A percentile compares a stretch with the other conserved stretches of the same genome.
These are phyloP conservation scores for Philhelius pedissequus DNA, from an alignment of 2,888 invertebrate genomes.

Conservation along the genomic window DNA sequence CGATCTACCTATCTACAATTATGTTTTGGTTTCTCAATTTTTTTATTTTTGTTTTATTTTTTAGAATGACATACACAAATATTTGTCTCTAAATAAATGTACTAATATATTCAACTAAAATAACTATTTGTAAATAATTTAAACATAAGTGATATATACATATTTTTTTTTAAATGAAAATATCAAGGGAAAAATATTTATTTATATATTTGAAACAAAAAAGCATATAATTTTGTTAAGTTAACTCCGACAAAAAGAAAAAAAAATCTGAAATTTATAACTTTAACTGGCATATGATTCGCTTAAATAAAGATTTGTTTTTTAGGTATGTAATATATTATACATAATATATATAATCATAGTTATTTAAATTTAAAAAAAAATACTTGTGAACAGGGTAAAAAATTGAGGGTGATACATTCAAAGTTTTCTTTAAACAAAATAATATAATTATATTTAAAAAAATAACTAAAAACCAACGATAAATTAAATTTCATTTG, in stretches of 20 bases:
- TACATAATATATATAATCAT: constrained; percentile 26
- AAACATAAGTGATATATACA: neutral
- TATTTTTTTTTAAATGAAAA: neutral
- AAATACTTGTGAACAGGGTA: constrained; percentile 59
- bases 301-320: constrained; percentile 9
- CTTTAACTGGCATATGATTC: constrained; percentile 10
- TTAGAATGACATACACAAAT: neutral
- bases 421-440: constrained; percentile 37
- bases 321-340: constrained; percentile 28
- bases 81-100: neutral
- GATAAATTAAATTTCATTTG: constrained; percentile 45
- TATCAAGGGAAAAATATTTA: constrained; percentile 29
- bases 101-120: neutral
- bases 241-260: neutral
- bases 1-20: neutral
- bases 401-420: constrained; percentile 63
- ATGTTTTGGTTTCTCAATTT: neutral
- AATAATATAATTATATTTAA: constrained; percentile 11
- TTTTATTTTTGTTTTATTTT: neutral
- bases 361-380: constrained; percentile 17
- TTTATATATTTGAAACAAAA: neutral
- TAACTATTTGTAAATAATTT: constrained; percentile 9
- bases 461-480: constrained; percentile 37
- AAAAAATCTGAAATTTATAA: neutral
- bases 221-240: neutral